These are phyloP conservation scores for Drosophila atripex DNA, from an alignment of 2,888 invertebrate species.

Conservation along the genomic window DNA sequence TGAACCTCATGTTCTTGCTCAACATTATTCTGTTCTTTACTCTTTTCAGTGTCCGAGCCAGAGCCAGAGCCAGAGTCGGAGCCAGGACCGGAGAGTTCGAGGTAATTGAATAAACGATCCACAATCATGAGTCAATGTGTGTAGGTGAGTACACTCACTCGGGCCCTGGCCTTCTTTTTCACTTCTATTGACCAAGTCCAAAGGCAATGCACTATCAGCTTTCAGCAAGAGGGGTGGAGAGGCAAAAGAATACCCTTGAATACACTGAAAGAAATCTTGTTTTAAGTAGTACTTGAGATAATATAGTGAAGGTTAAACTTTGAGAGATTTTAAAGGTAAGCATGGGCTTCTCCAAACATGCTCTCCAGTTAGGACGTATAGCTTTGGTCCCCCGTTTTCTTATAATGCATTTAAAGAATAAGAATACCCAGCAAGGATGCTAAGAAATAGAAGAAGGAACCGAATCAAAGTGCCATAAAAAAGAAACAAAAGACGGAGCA, in stretches of 20 bases:
- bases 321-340: not conserved
- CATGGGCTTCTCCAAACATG: too few relatives aligned
- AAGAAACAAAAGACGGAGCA: slow-evolving; percentile 11
- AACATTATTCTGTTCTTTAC: not conserved
- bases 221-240: slow-evolving; percentile 13
- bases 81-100: slow-evolving; percentile 11
- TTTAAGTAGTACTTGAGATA: not conserved
- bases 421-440: not conserved
- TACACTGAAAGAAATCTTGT: not conserved
- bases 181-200: slow-evolving; percentile 21
- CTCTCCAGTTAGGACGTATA: too few relatives aligned
- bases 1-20: not conserved
- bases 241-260: not conserved
- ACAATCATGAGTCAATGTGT: slow-evolving; percentile 39
- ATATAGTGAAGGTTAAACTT: not conserved
- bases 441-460: slow-evolving; percentile 7
- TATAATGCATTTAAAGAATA: not conserved
- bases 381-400: too few relatives aligned
- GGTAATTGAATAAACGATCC: slow-evolving; percentile 50
- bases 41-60: slow-evolving; percentile 34
- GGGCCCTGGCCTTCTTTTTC: not conserved
- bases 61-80: too few relatives aligned
- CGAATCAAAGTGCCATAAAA: slow-evolving; percentile 12
- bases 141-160: slow-evolving; percentile 27
- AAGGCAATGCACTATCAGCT: slow-evolving; percentile 23